These are phyloP conservation scores for Polypedilum vanderplanki DNA, from an alignment of 1,140 invertebrate genomes.

Conservation along the genomic window DNA sequence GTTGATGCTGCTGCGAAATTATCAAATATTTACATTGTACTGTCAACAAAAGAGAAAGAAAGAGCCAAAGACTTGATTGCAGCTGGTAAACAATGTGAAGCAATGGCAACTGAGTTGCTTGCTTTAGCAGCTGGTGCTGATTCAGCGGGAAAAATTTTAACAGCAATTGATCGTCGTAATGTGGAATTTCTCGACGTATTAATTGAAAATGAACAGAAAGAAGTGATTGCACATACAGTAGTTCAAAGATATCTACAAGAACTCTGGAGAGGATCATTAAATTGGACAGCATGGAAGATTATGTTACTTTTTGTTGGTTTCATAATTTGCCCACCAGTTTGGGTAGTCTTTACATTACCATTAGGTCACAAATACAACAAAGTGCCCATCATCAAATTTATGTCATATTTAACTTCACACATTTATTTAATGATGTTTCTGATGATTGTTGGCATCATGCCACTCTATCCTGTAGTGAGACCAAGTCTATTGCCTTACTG, in stretches of 20 bases:
- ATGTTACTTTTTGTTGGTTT: slow-evolving; percentile 86
- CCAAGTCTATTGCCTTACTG: slow-evolving; percentile 69
- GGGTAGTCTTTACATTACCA: slow-evolving; percentile 93
- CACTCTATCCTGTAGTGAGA: slow-evolving; percentile 74
- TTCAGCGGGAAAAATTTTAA: slow-evolving; percentile 84
- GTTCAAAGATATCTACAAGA: slow-evolving; percentile 86
- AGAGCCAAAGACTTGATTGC: slow-evolving; percentile 90
- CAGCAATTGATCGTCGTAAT: slow-evolving; percentile 84
- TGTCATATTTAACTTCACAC: slow-evolving; percentile 97
- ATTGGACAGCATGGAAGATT: slow-evolving; percentile 93
- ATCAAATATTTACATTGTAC: slow-evolving; percentile 82
- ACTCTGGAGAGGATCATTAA: slow-evolving; percentile 90
- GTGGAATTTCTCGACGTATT: slow-evolving; percentile 94
- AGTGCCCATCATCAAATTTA: slow-evolving; percentile 97
- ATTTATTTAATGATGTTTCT: slow-evolving; percentile 93
- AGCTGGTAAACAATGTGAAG: slow-evolving; percentile 92
- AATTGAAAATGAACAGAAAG: slow-evolving; percentile 98
- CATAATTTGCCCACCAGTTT: slow-evolving; percentile 88
- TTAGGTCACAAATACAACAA: slow-evolving; percentile 92
- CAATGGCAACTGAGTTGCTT: slow-evolving; percentile 92
- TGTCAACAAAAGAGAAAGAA: slow-evolving; percentile 94
- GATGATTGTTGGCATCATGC: slow-evolving; percentile 82
- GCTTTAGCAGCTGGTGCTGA: slow-evolving; percentile 89
- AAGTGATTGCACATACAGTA: slow-evolving; percentile 85
- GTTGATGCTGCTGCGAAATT: slow-evolving; percentile 97